A percentile compares a stretch with the other conserved stretches of the same genome.
These are phyloP conservation scores for Meloe dianella DNA, from an alignment of 2,888 invertebrate genomes.

Conservation along the genomic window DNA sequence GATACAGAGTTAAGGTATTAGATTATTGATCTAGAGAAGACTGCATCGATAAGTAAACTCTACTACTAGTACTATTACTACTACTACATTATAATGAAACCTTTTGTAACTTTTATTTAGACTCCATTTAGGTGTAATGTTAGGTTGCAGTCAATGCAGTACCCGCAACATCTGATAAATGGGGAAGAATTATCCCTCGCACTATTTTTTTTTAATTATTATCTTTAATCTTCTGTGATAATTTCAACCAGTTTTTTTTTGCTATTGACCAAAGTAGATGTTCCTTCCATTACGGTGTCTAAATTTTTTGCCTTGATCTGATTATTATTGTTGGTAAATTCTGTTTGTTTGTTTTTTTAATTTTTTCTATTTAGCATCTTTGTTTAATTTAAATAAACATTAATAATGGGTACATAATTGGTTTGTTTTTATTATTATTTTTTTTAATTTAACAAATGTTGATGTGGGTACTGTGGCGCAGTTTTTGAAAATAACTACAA, in stretches of 20 bases:
- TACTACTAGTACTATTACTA: neutral
- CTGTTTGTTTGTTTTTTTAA: constrained; percentile 19
- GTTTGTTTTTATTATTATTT: constrained; percentile 31
- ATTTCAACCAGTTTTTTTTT: constrained; percentile 25
- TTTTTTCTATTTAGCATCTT: neutral
- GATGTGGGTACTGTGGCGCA: constrained; percentile 60
- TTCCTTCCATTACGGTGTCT: constrained; percentile 24
- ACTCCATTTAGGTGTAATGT: constrained; percentile 51
- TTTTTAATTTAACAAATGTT: constrained; percentile 40
- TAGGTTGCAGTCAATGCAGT: constrained; percentile 51
- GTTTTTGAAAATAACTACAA: constrained; percentile 54
- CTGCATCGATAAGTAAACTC: constrained; percentile 59
- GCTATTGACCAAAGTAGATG: constrained; percentile 27
- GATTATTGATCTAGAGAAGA: constrained; percentile 58
- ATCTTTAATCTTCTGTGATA: constrained; percentile 43
- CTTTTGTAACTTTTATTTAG: constrained; percentile 53
- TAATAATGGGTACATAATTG: constrained; percentile 11
- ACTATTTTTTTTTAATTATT: constrained; percentile 22
- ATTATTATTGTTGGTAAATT: constrained; percentile 11
- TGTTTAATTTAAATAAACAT: neutral
- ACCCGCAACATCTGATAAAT: constrained; percentile 52
- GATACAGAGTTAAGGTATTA: constrained; percentile 56
- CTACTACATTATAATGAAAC: constrained; percentile 48
- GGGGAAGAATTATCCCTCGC: neutral
- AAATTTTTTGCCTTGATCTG: constrained; percentile 22